A percentile compares a stretch with the other conserved stretches of the same genome.
phyloP scores from a whole-genome alignment of 2,113 vertebrate genomes.

The Bubo blakistoni region DNA sequence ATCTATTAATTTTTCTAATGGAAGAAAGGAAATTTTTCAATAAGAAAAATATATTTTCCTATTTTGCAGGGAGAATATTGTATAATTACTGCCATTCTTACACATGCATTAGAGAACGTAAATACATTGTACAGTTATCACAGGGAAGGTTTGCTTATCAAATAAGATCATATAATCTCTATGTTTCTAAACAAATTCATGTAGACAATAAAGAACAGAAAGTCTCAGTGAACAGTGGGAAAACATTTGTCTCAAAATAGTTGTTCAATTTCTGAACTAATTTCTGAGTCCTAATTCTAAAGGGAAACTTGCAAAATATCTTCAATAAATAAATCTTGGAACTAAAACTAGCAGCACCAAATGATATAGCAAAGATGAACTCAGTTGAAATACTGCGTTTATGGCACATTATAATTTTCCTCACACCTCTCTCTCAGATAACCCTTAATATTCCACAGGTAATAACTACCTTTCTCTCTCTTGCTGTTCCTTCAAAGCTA shows the following conservation, averaged over 20 bases:
- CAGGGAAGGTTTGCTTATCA: neutral
- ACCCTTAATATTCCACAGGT: neutral
- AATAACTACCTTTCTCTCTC: neutral
- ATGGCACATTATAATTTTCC: neutral
- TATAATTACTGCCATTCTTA: neutral
- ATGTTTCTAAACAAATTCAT: neutral
- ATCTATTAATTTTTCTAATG: neutral
- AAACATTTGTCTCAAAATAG: neutral
- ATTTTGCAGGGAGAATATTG: neutral
- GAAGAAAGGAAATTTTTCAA: neutral
- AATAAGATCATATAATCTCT: neutral
- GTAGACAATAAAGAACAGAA: neutral
- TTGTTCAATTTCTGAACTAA: neutral
- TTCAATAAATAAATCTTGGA: neutral
- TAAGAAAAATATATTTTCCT: neutral
- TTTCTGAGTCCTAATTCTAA: neutral
- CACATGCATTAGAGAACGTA: neutral
- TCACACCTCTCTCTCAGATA: neutral
- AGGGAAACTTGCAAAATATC: neutral
- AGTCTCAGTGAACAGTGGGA: neutral
- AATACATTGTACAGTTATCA: neutral
- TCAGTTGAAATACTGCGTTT: neutral
- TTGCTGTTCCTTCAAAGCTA: neutral
- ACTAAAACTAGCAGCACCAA: neutral
- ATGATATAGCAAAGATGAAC: neutral